phyloP scores from a whole-genome alignment of 2,888 invertebrate species.

The Halocaridina rubra region DNA sequence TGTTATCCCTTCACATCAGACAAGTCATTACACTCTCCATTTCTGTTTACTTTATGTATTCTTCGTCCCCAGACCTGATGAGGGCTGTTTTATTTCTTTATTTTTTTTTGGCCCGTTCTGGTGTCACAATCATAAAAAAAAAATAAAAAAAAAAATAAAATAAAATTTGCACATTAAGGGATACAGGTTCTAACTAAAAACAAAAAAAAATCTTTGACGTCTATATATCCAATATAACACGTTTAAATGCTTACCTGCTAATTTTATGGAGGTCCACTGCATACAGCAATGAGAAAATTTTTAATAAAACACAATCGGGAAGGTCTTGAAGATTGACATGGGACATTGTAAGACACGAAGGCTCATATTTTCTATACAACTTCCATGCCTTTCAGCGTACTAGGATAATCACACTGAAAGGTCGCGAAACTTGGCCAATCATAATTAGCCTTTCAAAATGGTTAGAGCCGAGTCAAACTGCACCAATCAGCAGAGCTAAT shows the following conservation, averaged over 20 bases:
- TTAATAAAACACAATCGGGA: conserved; percentile 33
- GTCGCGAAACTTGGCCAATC: background rate
- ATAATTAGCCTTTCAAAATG: background rate
- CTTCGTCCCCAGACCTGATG: no score
- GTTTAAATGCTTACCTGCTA: conserved; percentile 2
- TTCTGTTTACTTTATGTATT: no score
- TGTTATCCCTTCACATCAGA: no score
- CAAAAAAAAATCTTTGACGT: background rate
- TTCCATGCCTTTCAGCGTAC: background rate
- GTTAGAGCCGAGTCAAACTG: no score
- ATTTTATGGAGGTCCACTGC: conserved; percentile 32
- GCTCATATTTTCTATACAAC: conserved; percentile 13
- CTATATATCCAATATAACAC: background rate
- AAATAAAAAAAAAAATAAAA: background rate
- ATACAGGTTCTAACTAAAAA: background rate
- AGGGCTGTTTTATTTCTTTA: no score
- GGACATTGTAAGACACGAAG: conserved; percentile 24
- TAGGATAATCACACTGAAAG: background rate
- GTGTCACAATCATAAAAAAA: no score
- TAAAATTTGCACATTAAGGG: no score
- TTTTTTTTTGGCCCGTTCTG: no score
- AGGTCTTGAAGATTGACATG: conserved; percentile 19
- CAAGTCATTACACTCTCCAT: no score
- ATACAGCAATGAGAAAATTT: conserved; percentile 22
- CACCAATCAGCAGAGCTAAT: no score